These are phyloP conservation scores for Lithobates pipiens DNA, from an alignment of 2,797 vertebrate genomes.

Conservation along the genomic window DNA sequence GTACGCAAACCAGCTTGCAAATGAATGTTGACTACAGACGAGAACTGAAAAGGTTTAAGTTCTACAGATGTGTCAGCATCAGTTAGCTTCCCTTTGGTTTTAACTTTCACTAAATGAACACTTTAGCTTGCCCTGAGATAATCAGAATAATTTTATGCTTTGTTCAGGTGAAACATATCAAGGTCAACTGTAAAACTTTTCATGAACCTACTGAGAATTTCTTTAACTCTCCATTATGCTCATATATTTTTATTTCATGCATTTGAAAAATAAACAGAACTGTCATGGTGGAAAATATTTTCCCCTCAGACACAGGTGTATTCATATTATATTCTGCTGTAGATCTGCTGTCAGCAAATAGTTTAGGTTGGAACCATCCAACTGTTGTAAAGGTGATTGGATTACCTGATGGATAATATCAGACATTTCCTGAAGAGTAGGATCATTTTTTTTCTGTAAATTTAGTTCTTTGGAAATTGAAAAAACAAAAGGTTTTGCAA, in stretches of 20 bases:
- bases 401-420: constrained; percentile 5
- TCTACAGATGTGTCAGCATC: constrained; percentile 50
- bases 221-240: neutral
- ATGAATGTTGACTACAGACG: constrained; percentile 57
- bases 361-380: constrained; percentile 1
- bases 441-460: constrained; percentile 8
- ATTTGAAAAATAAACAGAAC: no score
- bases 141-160: constrained; percentile 53
- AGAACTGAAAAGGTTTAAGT: constrained; percentile 53
- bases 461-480: constrained; percentile 3
- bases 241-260: neutral
- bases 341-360: constrained; percentile 3
- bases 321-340: neutral
- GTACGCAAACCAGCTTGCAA: constrained; percentile 45
- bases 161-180: constrained; percentile 37
- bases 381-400: neutral
- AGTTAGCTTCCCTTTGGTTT: constrained; percentile 55
- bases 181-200: constrained; percentile 36
- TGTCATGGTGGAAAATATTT: neutral
- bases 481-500: neutral
- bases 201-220: constrained; percentile 1
- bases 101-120: constrained; percentile 60
- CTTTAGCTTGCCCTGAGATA: constrained; percentile 42
- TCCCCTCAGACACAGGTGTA: neutral
- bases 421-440: neutral